phyloP scores from a whole-genome alignment of 1,140 invertebrate genomes.

The Papilio aristodemus region DNA sequence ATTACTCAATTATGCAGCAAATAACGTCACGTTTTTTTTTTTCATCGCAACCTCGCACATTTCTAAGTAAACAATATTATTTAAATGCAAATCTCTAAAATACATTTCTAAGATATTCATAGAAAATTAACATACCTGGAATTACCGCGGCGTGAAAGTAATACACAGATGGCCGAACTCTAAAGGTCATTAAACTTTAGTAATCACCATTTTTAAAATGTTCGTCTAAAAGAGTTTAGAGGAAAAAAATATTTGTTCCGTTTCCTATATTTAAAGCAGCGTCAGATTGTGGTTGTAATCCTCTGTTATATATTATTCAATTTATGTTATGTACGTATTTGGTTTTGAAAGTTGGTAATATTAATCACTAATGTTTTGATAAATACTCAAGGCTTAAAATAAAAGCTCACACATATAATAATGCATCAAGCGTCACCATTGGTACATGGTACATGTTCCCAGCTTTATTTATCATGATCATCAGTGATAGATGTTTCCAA shows the following conservation, averaged over 20 bases:
- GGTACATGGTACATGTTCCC: too few species aligned
- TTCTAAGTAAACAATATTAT: background rate
- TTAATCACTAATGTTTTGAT: too few species aligned
- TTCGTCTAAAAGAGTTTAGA: background rate
- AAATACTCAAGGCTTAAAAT: background rate
- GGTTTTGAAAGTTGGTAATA: too few species aligned
- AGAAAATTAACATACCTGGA: conserved; percentile 12
- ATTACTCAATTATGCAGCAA: background rate
- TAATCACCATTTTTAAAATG: conserved; percentile 2
- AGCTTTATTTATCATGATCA: too few species aligned
- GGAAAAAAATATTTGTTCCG: background rate
- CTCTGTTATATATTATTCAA: too few species aligned
- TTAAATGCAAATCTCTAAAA: background rate
- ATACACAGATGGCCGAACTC: background rate
- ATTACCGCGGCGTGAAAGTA: conserved; percentile 5
- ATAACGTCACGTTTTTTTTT: background rate
- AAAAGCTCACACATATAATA: background rate
- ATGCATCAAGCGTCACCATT: conserved; percentile 8
- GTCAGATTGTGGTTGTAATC: too few species aligned
- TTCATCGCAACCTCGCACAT: background rate
- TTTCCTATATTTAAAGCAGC: too few species aligned
- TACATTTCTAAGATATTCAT: background rate
- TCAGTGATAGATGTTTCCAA: background rate
- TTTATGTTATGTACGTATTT: too few species aligned
- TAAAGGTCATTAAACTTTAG: conserved; percentile 27